phyloP scores from a whole-genome alignment of 2,888 invertebrate genomes.

The Neoascia interrupta region DNA sequence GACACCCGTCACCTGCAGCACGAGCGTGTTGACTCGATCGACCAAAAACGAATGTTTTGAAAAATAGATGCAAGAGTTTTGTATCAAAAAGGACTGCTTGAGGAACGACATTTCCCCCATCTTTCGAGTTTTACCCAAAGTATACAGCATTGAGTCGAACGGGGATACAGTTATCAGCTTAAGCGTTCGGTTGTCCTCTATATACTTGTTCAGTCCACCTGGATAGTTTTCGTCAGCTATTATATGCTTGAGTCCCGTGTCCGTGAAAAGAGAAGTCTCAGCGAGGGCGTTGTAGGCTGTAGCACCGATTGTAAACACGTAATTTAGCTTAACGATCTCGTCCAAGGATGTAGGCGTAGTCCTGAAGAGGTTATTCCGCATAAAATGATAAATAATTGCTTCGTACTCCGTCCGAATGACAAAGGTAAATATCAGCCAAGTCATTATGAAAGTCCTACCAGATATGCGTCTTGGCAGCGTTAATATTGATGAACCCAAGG shows the following conservation, averaged over 20 bases:
- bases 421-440: constrained; percentile 71
- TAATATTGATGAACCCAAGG: constrained; percentile 63
- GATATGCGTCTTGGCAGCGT: constrained; percentile 15
- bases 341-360: constrained; percentile 63
- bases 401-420: constrained; percentile 71
- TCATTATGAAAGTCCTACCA: constrained; percentile 63
- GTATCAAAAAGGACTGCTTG: constrained; percentile 7
- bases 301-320: constrained; percentile 65
- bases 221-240: constrained; percentile 42
- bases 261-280: constrained; percentile 44
- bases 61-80: constrained; percentile 70
- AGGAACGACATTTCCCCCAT: constrained; percentile 9
- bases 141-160: constrained; percentile 62
- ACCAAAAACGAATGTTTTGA: constrained; percentile 73
- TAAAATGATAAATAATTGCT: constrained; percentile 70
- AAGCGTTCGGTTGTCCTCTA: constrained; percentile 49
- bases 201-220: no score
- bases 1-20: constrained; percentile 71
- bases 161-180: constrained; percentile 59
- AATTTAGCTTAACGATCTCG: constrained; percentile 63
- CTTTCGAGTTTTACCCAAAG: constrained; percentile 29
- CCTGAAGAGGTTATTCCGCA: constrained; percentile 71
- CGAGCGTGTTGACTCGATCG: constrained; percentile 71
- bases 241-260: constrained; percentile 11
- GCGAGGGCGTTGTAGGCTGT: constrained; percentile 41